Conservation (phyloP, 2,888 invertebrate species). For the Notodonta dromedarius region DNA sequence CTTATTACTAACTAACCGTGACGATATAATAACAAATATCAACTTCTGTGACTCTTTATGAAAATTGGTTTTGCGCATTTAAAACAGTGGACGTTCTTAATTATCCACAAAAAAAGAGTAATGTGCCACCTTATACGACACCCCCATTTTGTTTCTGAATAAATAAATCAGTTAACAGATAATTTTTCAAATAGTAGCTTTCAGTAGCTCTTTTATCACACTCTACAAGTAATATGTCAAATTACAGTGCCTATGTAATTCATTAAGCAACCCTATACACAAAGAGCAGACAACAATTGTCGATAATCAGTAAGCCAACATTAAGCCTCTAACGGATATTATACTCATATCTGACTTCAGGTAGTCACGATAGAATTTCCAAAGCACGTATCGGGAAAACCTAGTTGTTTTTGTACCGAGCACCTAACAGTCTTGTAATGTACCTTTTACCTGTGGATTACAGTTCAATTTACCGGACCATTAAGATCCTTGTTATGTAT, state of each 20-base stretch:
- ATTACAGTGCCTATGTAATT: no score
- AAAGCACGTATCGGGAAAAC: slow-evolving; percentile 10
- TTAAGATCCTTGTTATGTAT: background rate
- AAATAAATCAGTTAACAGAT: no score
- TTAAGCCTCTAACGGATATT: slow-evolving; percentile 47
- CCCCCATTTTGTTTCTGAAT: no score
- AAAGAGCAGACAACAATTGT: slow-evolving; percentile 20
- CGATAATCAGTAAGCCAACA: slow-evolving; percentile 40
- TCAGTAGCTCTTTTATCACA: no score
- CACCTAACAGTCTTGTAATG: background rate
- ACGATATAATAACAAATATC: no score
- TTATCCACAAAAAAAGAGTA: no score
- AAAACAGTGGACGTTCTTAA: no score
- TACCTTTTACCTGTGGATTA: slow-evolving; percentile 2
- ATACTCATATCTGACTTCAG: slow-evolving; percentile 41
- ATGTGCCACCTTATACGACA: no score
- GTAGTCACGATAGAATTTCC: slow-evolving; percentile 23
- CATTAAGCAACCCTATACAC: background rate
- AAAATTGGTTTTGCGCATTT: no score
- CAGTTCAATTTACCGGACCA: background rate
- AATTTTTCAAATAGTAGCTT: no score
- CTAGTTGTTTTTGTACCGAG: background rate
- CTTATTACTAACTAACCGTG: background rate
- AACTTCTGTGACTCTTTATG: no score
- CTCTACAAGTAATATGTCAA: no score